Evolutionary conservation across 2,888 invertebrate genomes (phyloP).

Genomic region (Leucophenga montana): DNA sequence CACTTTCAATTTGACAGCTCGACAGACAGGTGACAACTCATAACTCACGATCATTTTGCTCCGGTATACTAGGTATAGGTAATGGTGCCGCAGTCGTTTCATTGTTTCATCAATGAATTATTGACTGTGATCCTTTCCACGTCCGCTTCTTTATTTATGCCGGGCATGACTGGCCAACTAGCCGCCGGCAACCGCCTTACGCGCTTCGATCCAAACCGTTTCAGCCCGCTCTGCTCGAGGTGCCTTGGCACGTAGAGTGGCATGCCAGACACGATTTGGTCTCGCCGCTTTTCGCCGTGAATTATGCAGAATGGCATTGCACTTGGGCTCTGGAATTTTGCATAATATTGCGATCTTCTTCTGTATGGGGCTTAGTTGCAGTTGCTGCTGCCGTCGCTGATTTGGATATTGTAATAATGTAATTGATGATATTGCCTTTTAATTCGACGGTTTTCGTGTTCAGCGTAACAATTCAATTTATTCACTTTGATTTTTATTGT

Average conservation of each 20-base stretch:
- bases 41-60: conserved; percentile 65
- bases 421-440: conserved; percentile 73
- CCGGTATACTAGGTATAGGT: conserved; percentile 22
- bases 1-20: conserved; percentile 74
- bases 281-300: conserved; percentile 31
- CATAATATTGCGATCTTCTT: conserved; percentile 4
- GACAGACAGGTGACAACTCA: conserved; percentile 73
- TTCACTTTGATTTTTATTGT: conserved; percentile 28
- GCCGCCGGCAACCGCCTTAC: conserved; percentile 28
- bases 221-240: background rate
- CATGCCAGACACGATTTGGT: conserved; percentile 60
- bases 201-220: conserved; percentile 17
- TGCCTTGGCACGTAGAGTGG: conserved; percentile 44
- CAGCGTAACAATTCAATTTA: conserved; percentile 51
- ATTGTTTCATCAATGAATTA: conserved; percentile 50
- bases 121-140: conserved; percentile 55
- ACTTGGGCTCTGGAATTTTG: conserved; percentile 17
- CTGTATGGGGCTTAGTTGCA: background rate
- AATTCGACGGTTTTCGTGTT: conserved; percentile 68
- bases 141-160: conserved; percentile 64
- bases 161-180: conserved; percentile 25
- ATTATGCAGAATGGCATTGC: conserved; percentile 37
- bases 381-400: conserved; percentile 41
- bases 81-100: conserved; percentile 19
- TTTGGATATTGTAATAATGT: conserved; percentile 64